Base-by-base conservation (phyloP, 2,113 vertebrate genomes). In the Lampris megalopsis region DNA sequence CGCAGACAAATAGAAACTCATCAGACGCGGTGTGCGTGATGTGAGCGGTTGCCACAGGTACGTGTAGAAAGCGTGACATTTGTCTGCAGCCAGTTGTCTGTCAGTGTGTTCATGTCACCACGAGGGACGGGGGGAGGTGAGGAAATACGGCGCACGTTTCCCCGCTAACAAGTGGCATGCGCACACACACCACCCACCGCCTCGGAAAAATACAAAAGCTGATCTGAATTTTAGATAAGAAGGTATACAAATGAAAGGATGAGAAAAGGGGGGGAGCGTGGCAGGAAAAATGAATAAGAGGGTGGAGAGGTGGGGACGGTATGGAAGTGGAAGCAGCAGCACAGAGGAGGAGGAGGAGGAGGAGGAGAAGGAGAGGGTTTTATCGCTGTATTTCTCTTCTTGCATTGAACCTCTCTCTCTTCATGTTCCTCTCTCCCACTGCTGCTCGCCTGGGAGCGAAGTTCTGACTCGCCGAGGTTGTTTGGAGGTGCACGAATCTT, bases 381-480 rank as follows among this genome's bases (percentile, higher is more conserved):
- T 37, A 38, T 24, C 48, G 57, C 59, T 68, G 36, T 47, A 81
- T 75, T 53, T 84, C 76, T 73, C 79, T 84, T 47, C 62, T 87
- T 85, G 79, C n/a, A 78, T 79, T 89, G 80, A 77, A 52, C 79
- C 73, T 76, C 42, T 73, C 71, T 59, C 63, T 78, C 38, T 76
- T n/a, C 69, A 24, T 65, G 57, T 52, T 47, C 11, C 63, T 50
- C 63, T 38, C 59, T 38, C 45, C 24, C 60, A 56, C 11, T n/a
- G 66, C 41, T n/a, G 40, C n/a, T 70, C 68, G 43, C 68, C 37
- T 73, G 81, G 82, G 86, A 83, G 75, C 76, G 37, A 77, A 85
- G 75, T 87, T 88, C 74, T 73, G 70, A 88, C 82, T 84, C 87
- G 69, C 67, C 74, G 56, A 65, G 82, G 75, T 66, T 86, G 76